Base-by-base conservation (phyloP, 23 tunicate genomes). In the Halocynthia aurantium region DNA sequence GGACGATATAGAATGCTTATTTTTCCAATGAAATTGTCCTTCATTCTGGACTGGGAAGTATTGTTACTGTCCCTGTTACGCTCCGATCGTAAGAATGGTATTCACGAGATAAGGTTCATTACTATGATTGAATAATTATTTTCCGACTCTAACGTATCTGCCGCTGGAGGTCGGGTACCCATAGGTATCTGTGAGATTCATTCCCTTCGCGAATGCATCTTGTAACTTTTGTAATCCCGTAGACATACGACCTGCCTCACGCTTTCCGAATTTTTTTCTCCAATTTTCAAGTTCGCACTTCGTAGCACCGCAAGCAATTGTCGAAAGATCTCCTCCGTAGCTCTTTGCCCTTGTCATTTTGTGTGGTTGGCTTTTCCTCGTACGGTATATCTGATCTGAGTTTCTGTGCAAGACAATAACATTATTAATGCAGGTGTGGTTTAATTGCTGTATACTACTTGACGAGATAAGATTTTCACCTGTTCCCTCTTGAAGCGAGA, bases 81-180 rank as follows among this genome's bases (percentile, higher is more conserved):
- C 44, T 31, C 44, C 44, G 44, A 31, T 31, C 44, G 44, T 31
- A 31, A 31, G 44, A 31, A 31, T 31, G 44, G 1, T 31, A 31
- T 31, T 31, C 44, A 31, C 44, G 44, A 31, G 44, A 31, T 31
- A 31, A 31, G 44, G 44, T 31, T 31, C 44, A 1, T 31, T 31
- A 31, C 63, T 58, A 58, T 58, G 15, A 13, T 58, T 58, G 63
- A 15, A 15, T 1, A 58, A 49, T 65, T 15, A 65, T 65, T 65
- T 65, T 15, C 70, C 70, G 70, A 49, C 70, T 65, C 70, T 40
- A 20, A 65, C 70, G 70, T 65, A 65, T 20, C 70, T 40, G 22
- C 70, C 70, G 22, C 31, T 40, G 10, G 70, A 40, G 10, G 70
- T 65, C 9, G 70, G 70, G 6, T 10, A 65, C 10, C 70, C 70